A percentile compares a stretch with the other conserved stretches of the same genome.
Evolutionary conservation across 2,888 invertebrate genomes (phyloP).

Genomic region (Lithophane semibrunnea): DNA sequence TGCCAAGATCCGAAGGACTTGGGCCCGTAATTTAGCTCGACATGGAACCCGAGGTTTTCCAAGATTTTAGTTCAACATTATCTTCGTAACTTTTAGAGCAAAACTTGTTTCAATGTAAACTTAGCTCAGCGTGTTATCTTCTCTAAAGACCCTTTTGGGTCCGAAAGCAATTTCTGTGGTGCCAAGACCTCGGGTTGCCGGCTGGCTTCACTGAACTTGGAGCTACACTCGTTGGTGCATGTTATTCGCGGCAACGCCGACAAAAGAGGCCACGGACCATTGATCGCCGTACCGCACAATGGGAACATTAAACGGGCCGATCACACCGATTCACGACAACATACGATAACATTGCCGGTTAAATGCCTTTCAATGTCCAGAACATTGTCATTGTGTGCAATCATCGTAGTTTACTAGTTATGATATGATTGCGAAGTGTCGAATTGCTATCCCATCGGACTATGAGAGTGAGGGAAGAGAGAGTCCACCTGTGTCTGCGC

Average conservation of each 20-base stretch:
- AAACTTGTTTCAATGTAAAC: background rate
- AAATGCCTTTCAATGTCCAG: slow-evolving; percentile 30
- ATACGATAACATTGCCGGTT: slow-evolving; percentile 35
- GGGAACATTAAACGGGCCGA: slow-evolving; percentile 54
- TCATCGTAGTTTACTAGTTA: background rate
- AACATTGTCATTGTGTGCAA: slow-evolving; percentile 16
- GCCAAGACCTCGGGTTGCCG: too few relatives aligned
- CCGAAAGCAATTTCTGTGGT: background rate
- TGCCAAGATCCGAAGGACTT: background rate
- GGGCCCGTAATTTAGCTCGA: background rate
- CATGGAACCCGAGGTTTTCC: background rate
- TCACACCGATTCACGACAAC: slow-evolving; percentile 51
- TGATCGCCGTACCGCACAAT: slow-evolving; percentile 62
- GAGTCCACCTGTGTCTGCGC: too few relatives aligned
- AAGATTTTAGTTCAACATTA: slow-evolving; percentile 2
- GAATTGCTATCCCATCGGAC: too few relatives aligned
- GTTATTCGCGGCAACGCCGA: slow-evolving; percentile 43
- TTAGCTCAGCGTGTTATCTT: background rate
- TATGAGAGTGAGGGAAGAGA: too few relatives aligned
- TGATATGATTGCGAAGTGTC: too few relatives aligned
- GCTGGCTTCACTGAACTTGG: background rate
- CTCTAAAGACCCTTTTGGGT: background rate
- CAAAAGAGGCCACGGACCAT: slow-evolving; percentile 61
- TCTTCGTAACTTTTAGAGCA: background rate
- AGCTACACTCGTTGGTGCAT: slow-evolving; percentile 25